phyloP scores from a whole-genome alignment of 2,113 vertebrate species.

The Pardalotus punctatus region DNA sequence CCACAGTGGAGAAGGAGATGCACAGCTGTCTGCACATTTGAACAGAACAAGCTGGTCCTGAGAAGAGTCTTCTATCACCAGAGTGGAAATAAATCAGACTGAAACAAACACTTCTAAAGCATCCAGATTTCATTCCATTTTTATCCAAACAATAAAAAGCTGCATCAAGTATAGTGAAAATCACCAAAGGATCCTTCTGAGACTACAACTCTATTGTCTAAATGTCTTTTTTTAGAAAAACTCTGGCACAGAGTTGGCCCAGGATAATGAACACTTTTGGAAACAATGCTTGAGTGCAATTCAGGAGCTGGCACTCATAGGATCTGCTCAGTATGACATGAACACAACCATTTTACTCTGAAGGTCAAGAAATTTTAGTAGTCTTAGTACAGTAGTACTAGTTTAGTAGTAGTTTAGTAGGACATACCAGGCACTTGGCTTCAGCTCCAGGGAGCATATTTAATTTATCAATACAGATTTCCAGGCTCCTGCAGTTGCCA shows the following conservation, averaged over 20 bases:
- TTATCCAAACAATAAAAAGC: background rate
- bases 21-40: background rate
- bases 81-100: background rate
- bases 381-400: no score
- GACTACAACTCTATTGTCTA: background rate
- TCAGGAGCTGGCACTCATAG: background rate
- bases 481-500: background rate
- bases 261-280: background rate
- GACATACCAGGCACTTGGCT: background rate
- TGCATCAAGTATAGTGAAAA: background rate
- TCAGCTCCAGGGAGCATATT: background rate
- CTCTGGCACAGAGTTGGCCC: background rate
- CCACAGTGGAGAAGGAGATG: background rate
- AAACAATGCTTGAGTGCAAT: background rate
- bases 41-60: background rate
- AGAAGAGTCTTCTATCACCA: background rate
- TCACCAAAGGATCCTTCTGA: background rate
- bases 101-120: background rate
- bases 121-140: background rate
- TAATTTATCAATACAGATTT: background rate
- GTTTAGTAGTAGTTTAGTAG: no score
- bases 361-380: background rate
- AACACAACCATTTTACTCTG: background rate
- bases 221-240: background rate
- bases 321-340: background rate